A percentile compares a stretch with the other conserved stretches of the same genome.
Conservation (phyloP, 1,140 invertebrate species). For the Hylaeus anthracinus region DNA sequence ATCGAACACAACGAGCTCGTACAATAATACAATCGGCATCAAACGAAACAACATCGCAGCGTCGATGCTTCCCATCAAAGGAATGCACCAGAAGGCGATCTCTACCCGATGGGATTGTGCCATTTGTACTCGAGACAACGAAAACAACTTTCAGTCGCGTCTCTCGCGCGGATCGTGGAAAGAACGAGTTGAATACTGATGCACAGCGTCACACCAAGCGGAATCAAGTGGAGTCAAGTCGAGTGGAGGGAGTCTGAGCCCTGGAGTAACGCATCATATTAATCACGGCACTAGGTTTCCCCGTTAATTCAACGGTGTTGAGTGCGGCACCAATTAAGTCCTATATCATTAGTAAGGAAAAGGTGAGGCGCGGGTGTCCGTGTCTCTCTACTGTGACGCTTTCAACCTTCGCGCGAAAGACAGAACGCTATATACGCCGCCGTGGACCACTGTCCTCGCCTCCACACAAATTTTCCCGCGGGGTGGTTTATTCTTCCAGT, state of each 20-base stretch:
- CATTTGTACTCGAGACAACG: background rate
- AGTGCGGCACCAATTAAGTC: constrained; percentile 67
- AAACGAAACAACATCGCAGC: background rate
- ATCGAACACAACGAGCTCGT: too few relatives aligned
- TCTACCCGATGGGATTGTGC: background rate
- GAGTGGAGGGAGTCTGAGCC: constrained; percentile 47
- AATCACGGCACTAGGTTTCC: constrained; percentile 59
- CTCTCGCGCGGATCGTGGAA: constrained; percentile 8
- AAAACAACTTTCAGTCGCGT: background rate
- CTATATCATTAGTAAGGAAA: constrained; percentile 63
- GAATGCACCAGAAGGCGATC: constrained; percentile 1
- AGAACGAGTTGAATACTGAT: constrained; percentile 28
- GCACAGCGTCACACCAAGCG: constrained; percentile 17
- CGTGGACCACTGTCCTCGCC: background rate
- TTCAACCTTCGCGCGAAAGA: constrained; percentile 17
- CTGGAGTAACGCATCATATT: constrained; percentile 65
- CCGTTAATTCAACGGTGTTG: constrained; percentile 65
- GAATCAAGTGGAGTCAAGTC: constrained; percentile 55
- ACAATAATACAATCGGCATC: background rate
- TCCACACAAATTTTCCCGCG: too few relatives aligned
- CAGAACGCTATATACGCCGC: constrained; percentile 11
- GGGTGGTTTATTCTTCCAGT: background rate
- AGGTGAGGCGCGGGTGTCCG: constrained; percentile 31
- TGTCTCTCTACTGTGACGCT: constrained; percentile 39
- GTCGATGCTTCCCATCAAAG: background rate